A percentile compares a stretch with the other conserved stretches of the same genome.
Conservation (phyloP, 1,140 invertebrate species). For the Limonius californicus region DNA sequence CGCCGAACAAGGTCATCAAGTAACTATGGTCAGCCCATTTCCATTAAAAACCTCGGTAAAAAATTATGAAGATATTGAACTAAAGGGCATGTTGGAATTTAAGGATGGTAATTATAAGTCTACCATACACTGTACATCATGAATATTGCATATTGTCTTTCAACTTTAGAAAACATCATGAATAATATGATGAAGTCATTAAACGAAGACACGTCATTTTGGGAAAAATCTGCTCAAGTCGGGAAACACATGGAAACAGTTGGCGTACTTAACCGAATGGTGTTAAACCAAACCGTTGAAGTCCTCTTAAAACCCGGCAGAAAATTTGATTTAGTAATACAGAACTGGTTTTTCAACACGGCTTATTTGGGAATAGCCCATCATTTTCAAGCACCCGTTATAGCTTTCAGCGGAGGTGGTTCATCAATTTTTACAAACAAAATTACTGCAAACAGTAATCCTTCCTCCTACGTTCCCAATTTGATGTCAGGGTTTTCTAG, state of each 20-base stretch:
- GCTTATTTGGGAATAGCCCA: not conserved
- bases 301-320: slow-evolving; percentile 42
- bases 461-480: slow-evolving; percentile 12
- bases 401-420: not conserved
- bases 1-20: slow-evolving; percentile 47
- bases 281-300: slow-evolving; percentile 15
- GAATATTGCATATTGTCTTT: no score
- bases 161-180: no score
- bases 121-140: no score
- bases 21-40: slow-evolving; percentile 49
- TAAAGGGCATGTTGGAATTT: no score
- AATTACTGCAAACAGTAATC: not conserved
- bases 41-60: not conserved
- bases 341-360: not conserved
- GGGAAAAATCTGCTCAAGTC: not conserved
- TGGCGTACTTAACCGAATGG: no score
- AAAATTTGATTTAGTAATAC: not conserved
- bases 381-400: slow-evolving; percentile 5
- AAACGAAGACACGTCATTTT: no score
- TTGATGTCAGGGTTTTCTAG: not conserved
- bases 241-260: no score
- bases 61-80: not conserved
- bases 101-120: no score
- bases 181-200: no score
- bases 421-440: not conserved